phyloP scores from a whole-genome alignment of 2,888 invertebrate genomes.

The Sinhomidia bicolor region DNA sequence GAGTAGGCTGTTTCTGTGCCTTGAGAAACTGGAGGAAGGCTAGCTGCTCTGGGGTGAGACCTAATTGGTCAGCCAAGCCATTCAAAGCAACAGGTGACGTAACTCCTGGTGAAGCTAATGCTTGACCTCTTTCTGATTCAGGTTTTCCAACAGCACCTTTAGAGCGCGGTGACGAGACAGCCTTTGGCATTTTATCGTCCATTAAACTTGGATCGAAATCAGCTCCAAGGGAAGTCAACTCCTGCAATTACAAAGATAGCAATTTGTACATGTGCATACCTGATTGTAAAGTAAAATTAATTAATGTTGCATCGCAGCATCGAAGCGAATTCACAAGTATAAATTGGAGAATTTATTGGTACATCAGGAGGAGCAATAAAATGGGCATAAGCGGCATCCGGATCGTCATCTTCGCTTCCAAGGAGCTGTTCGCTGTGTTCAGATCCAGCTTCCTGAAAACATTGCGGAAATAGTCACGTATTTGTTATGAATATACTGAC shows the following conservation, averaged over 20 bases:
- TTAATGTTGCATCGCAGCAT: not conserved
- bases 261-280: not conserved
- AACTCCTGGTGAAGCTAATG: not conserved
- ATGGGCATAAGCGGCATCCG: conserved; percentile 85
- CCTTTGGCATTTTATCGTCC: conserved; percentile 85
- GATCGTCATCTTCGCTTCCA: conserved; percentile 88
- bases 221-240: conserved; percentile 88
- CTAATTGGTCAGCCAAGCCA: conserved; percentile 72
- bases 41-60: conserved; percentile 79
- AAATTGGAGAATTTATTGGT: conserved; percentile 54
- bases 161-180: conserved; percentile 32
- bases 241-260: conserved; percentile 82
- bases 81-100: conserved; percentile 62
- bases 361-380: conserved; percentile 80
- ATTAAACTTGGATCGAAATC: conserved; percentile 87
- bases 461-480: not conserved
- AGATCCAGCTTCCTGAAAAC: conserved; percentile 92
- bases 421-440: conserved; percentile 87
- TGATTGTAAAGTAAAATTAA: not conserved
- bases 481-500: not conserved
- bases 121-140: not conserved
- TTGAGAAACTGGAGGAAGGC: conserved; percentile 80
- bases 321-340: not conserved
- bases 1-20: conserved; percentile 83
- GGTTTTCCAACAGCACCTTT: conserved; percentile 57